These are phyloP conservation scores for Zoroaster sp. DNA, from an alignment of 53 echinoderm and acorn worm genomes.

Conservation along the genomic window DNA sequence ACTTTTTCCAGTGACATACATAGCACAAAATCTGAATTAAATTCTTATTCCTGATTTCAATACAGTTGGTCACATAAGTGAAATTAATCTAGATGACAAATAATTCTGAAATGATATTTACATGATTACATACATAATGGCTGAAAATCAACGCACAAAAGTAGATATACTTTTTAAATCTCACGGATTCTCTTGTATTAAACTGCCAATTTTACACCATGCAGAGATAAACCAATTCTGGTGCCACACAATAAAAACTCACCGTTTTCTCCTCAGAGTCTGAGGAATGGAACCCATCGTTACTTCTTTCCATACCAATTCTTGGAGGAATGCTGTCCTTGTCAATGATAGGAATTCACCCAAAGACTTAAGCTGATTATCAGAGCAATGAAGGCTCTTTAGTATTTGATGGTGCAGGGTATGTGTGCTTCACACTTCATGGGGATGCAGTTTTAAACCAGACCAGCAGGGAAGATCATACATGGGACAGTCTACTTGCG, in stretches of 20 bases:
- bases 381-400: not conserved
- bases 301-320: slow-evolving; percentile 11
- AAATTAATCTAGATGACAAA: too few relatives aligned
- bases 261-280: slow-evolving; percentile 11
- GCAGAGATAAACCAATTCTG: too few relatives aligned
- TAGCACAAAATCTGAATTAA: too few relatives aligned
- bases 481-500: not conserved
- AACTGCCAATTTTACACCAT: too few relatives aligned
- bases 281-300: not conserved
- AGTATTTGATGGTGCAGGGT: not conserved
- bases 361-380: not conserved
- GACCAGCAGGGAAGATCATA: not conserved
- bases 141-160: not conserved
- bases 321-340: not conserved
- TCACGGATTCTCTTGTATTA: not conserved
- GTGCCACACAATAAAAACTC: too few relatives aligned
- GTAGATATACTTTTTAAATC: not conserved
- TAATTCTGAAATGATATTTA: too few relatives aligned
- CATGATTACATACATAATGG: not conserved
- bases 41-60: too few relatives aligned
- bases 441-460: not conserved
- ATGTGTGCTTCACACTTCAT: not conserved
- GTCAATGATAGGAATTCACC: not conserved
- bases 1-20: too few relatives aligned
- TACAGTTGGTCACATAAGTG: too few relatives aligned